Percentiles rank a stretch among this genome's conserved stretches.
Evolutionary conservation across 2,797 vertebrate species (phyloP).

Genomic region (Glyptemys insculpta): DNA sequence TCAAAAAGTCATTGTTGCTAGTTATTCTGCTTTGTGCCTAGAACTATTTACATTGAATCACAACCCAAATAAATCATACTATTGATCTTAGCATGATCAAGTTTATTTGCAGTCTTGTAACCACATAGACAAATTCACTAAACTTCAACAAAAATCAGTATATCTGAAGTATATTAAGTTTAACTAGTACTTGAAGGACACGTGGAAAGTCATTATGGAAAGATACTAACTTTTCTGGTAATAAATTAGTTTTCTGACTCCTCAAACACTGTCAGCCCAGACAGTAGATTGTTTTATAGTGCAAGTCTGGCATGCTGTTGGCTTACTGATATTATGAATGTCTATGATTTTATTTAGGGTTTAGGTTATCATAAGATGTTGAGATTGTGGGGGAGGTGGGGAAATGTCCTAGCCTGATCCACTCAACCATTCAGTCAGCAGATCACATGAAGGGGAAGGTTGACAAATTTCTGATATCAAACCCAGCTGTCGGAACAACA

Average conservation of each 20-base stretch:
- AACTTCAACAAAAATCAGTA: slow-evolving; percentile 15
- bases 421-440: slow-evolving; percentile 70
- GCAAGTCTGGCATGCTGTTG: not conserved
- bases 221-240: slow-evolving; percentile 48
- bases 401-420: slow-evolving; percentile 39
- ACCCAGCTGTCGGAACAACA: slow-evolving; percentile 85
- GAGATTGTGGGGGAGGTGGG: not conserved
- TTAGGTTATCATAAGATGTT: slow-evolving; percentile 33
- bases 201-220: slow-evolving; percentile 48
- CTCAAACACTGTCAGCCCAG: slow-evolving; percentile 25
- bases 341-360: slow-evolving; percentile 55
- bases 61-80: not conserved
- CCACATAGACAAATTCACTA: rapidly evolving
- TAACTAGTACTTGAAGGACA: slow-evolving; percentile 37
- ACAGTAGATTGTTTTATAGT: slow-evolving; percentile 23
- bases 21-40: not conserved
- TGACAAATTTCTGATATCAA: slow-evolving; percentile 88
- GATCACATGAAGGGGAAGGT: slow-evolving; percentile 76
- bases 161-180: not conserved
- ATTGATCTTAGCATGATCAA: not conserved
- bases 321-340: slow-evolving; percentile 52
- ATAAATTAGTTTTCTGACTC: slow-evolving; percentile 54
- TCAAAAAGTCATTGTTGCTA: not conserved
- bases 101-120: not conserved
- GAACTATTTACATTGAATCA: not conserved